These are phyloP conservation scores for Sitobion miscanthi DNA, from an alignment of 1,140 invertebrate genomes.

Conservation along the genomic window DNA sequence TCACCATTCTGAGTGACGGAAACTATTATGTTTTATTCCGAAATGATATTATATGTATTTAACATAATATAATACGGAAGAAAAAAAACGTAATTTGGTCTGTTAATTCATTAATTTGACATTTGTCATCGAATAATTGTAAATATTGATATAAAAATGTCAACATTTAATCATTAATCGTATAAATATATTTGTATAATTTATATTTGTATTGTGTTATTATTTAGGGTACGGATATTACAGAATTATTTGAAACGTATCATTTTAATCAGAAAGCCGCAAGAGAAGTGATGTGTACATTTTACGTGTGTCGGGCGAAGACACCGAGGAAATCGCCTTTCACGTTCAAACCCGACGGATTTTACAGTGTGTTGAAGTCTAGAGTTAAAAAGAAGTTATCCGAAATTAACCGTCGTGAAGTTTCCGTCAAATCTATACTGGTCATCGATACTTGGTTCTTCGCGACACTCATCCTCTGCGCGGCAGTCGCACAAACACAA, in stretches of 20 bases:
- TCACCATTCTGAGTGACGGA: not conserved
- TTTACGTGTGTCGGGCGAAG: conserved; percentile 67
- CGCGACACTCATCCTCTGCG: conserved; percentile 65
- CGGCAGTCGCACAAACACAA: conserved; percentile 65
- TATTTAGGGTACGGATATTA: conserved; percentile 73
- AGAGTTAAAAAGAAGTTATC: conserved; percentile 41
- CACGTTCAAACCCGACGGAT: conserved; percentile 74
- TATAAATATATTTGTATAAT: not conserved
- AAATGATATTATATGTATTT: not conserved
- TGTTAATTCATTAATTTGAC: not conserved
- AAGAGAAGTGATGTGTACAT: conserved; percentile 64
- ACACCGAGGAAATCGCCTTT: conserved; percentile 70
- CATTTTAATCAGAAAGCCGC: conserved; percentile 64
- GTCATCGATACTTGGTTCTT: conserved; percentile 64
- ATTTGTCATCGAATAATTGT: not conserved
- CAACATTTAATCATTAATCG: not conserved
- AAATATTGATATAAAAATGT: not conserved
- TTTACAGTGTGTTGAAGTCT: conserved; percentile 70
- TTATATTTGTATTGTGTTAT: not conserved
- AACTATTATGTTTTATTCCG: not conserved
- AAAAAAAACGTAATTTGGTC: not conserved
- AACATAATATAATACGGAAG: not conserved
- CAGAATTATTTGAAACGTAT: conserved; percentile 75
- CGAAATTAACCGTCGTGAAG: not conserved
- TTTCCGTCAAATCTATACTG: conserved; percentile 57